Evolutionary conservation across 2,797 vertebrate genomes (phyloP), one percentile per base, ranked within the genome.

Genomic region (Amblyopsis hoosieri): DNA sequence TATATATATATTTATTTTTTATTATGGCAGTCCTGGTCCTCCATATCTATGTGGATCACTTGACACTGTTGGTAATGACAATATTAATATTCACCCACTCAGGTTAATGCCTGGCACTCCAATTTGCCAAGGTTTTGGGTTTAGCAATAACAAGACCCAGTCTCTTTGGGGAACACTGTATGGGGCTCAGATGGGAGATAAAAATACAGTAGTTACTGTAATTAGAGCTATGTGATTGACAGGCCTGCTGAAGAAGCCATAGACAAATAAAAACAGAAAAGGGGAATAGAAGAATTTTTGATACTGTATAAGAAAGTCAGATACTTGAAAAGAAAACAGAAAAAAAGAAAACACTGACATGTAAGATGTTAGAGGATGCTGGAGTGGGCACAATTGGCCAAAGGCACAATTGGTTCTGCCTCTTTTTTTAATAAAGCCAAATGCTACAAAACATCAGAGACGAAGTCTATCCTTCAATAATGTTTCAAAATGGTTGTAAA

Each of bases 81-180:
- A 57, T 84, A 87, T 87, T 89, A 89, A 89, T 88, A 86, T 87
- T 81, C 79, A 86, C 65, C 74, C 67, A 74, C 67, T 74, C 81
- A 77, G 82, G 84, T 84, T 87, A 87, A 85, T 84, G 78, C 64
- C 83, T 75, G 73, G 72, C 69, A 61, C 71, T 74, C 70, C 77
- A 80, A 85, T 88, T 86, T 86, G 67, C 71, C 75, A 70, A 50
- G 52, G 78, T 71, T 74, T 80, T 69, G 56, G 67, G 73, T 81
- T 60, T 62, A 33, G 15, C 75, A 65, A 67, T 76, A 77, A 49
- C 60, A 69, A 60, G 63, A 69, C 29, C 64, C 33, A 14, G 54
- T 69, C 68, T 78, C 71, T 69, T 68, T 76, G 75, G 33, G 33
- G 33, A 5, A 37, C 33, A 37, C 33, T 37, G 5, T 37, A 37